Evolutionary conservation across 2,797 vertebrate species (phyloP).

Genomic region (Sebastes cheni): DNA sequence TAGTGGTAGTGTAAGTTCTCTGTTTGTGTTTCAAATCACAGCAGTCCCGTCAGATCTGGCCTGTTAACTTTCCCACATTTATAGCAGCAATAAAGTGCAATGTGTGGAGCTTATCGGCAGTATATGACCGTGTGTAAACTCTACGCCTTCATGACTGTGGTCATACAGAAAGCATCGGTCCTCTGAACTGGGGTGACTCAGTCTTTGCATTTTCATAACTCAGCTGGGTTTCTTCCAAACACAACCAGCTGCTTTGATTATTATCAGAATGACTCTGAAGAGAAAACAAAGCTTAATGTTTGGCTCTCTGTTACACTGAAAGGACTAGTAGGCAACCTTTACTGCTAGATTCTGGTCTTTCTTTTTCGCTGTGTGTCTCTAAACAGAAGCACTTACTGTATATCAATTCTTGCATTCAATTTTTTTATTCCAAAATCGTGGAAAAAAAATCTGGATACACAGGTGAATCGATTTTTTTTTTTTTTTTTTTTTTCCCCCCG

Average conservation of each 20-base stretch:
- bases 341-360: neutral
- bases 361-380: too few species aligned
- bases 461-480: too few species aligned
- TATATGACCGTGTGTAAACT: conserved; percentile 24
- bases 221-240: neutral
- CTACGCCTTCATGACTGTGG: neutral
- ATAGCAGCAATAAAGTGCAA: conserved; percentile 34
- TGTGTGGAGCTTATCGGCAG: conserved; percentile 17
- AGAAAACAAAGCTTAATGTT: neutral
- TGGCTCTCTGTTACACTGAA: neutral
- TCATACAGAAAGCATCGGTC: neutral
- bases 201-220: neutral
- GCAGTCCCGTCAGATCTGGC: neutral
- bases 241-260: conserved; percentile 3
- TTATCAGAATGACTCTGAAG: neutral
- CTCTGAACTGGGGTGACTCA: neutral
- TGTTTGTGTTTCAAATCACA: conserved; percentile 31
- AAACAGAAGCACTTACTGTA: neutral
- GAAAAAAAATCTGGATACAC: too few species aligned
- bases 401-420: too few species aligned
- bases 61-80: conserved; percentile 31
- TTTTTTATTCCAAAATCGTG: too few species aligned
- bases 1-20: neutral
- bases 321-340: neutral
- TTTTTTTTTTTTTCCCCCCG: too few species aligned